Evolutionary conservation across 2,113 vertebrate genomes (phyloP).

Genomic region (human (Homo sapiens)): DNA sequence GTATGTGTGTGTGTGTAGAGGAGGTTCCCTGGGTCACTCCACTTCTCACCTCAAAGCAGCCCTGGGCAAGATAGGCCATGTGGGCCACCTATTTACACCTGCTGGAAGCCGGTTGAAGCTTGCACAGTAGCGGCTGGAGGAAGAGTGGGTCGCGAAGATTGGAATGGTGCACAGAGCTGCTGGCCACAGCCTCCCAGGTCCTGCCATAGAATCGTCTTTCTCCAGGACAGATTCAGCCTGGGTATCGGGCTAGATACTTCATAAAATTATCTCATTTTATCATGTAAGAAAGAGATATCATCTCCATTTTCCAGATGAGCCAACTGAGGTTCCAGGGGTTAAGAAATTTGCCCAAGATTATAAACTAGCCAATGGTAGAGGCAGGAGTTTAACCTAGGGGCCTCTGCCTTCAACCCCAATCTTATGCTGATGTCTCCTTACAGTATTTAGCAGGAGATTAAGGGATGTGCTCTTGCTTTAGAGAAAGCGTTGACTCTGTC

Average conservation of each 20-base stretch:
- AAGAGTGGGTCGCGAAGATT: not conserved
- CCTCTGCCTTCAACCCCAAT: not conserved
- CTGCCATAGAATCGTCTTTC: not conserved
- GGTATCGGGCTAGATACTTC: not conserved
- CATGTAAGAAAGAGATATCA: not conserved
- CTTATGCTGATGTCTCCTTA: not conserved
- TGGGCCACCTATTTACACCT: not conserved
- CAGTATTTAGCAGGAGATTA: not conserved
- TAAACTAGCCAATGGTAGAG: not conserved
- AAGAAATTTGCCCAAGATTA: not conserved
- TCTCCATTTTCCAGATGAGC: not conserved
- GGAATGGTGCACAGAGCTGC: not conserved
- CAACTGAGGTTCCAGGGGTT: not conserved
- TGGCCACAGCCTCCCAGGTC: not conserved
- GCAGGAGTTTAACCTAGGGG: not conserved
- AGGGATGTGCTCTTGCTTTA: not conserved
- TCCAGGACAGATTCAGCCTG: no score
- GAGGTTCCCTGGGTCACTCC: not conserved
- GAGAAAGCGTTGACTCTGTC: not conserved
- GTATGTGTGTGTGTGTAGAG: fast-evolving
- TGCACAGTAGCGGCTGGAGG: not conserved
- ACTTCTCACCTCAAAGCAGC: not conserved
- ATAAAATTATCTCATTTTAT: not conserved
- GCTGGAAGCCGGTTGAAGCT: not conserved
- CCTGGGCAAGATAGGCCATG: no score